Base-by-base conservation (phyloP, 1,140 invertebrate species). In the Hylyphantes graminicola region DNA sequence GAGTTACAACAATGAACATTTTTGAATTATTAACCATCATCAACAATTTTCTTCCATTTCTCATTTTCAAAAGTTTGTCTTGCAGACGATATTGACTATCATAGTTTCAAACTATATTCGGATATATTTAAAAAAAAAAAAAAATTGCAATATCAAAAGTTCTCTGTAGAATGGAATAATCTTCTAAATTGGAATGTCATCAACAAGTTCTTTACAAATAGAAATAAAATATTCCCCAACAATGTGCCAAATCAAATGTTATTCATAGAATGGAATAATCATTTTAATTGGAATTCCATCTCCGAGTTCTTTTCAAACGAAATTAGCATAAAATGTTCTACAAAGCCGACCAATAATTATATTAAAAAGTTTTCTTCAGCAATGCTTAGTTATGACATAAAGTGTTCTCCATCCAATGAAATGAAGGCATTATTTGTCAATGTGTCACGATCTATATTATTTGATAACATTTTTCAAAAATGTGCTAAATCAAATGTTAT, bases 371-470 rank as follows among this genome's bases (percentile, higher is more conserved):
- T 6, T n/a, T 35, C 64, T 21, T 7, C 13, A 21, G 10, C 21
- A 67, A 35, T 35, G 48, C 17, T 67, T 67, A 67, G 19, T 67
- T 21, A 67, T 35, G 64, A 35, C 19, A 35, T 67, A 48, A 51
- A 48, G 10, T 53, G 50, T 19, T 9, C 53, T 17, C 21, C 21
- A 21, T 10, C 21, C 7, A 15, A 15, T 11, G 65, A 48, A 70
- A 10, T 51, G 50, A 70, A 70, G n/a, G 12, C 11, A 17, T 70
- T 70, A 70, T 70, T 70, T 70, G 50, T 70, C 68, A 53, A 81
- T 50, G 50, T 85, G 85, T 57, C 85, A 63, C 11, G 85, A 81
- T 8, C 35, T 35, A 35, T 35, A 35, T 35, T 35, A 35, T 35
- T 35, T 35, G 35, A 5, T 35, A 2, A 35, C 35, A 35, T 35